phyloP scores from a whole-genome alignment of 2,888 invertebrate genomes.

The Encarsia formosa region DNA sequence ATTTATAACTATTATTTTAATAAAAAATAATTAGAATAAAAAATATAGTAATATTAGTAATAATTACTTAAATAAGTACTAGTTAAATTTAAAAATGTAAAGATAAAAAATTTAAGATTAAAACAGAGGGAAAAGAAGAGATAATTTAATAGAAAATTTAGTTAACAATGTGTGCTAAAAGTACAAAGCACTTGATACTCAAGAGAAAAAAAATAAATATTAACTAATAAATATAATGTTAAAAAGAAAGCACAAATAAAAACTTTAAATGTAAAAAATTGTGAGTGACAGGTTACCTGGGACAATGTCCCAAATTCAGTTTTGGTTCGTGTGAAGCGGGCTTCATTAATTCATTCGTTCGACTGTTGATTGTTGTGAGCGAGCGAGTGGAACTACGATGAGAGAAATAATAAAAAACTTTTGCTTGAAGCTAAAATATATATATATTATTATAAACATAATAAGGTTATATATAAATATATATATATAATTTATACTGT shows the following conservation, averaged over 20 bases:
- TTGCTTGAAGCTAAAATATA: not conserved
- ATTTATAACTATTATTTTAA: no score
- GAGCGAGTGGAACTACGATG: slow-evolving; percentile 32
- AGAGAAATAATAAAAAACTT: slow-evolving; percentile 10
- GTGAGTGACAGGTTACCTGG: slow-evolving; percentile 24
- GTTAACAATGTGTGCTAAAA: slow-evolving; percentile 4
- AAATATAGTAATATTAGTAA: no score
- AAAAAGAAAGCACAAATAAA: slow-evolving; percentile 3
- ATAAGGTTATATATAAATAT: not conserved
- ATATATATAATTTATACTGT: not conserved
- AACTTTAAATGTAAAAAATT: slow-evolving; percentile 12
- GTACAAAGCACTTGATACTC: not conserved
- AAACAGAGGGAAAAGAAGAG: slow-evolving; percentile 1
- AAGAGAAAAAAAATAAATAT: slow-evolving; percentile 5
- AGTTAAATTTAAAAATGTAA: no score
- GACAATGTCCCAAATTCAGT: slow-evolving; percentile 27
- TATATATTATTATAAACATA: not conserved
- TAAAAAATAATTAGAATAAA: no score
- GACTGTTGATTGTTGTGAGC: slow-evolving; percentile 37
- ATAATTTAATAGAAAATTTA: slow-evolving; percentile 2
- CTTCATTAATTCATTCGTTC: slow-evolving; percentile 39
- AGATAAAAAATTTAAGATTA: not conserved
- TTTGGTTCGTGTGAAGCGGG: slow-evolving; percentile 39
- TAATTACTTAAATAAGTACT: no score
- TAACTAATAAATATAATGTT: not conserved